phyloP scores from a whole-genome alignment of 2,888 invertebrate genomes.

The Drosophila neutralis region DNA sequence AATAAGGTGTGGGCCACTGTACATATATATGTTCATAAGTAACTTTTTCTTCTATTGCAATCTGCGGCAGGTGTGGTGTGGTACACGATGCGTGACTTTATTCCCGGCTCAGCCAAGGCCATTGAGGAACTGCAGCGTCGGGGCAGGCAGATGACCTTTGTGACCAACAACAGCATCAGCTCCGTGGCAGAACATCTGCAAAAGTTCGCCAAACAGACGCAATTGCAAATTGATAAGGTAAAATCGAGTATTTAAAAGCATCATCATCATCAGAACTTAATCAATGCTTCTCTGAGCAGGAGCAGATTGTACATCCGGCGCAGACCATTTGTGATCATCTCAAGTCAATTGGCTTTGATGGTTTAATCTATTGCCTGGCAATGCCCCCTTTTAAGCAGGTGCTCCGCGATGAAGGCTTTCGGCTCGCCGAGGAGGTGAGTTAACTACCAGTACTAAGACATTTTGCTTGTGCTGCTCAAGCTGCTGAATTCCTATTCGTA shows the following conservation, averaged over 20 bases:
- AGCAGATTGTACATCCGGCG: conserved; percentile 84
- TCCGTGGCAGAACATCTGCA: conserved; percentile 70
- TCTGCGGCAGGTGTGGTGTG: conserved; percentile 85
- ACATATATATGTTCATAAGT: too few relatives aligned
- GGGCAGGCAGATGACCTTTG: conserved; percentile 84
- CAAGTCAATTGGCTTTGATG: conserved; percentile 85
- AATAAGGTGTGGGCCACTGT: too few relatives aligned
- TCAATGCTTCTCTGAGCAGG: conserved; percentile 15
- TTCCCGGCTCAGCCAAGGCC: conserved; percentile 83
- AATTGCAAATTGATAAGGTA: conserved; percentile 78
- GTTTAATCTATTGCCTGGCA: conserved; percentile 85
- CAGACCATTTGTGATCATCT: conserved; percentile 85
- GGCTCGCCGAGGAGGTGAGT: conserved; percentile 82
- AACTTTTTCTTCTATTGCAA: neutral
- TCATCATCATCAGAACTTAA: neutral
- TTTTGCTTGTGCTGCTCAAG: neutral
- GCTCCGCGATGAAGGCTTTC: conserved; percentile 85
- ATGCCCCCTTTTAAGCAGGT: conserved; percentile 80
- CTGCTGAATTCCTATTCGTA: conserved; percentile 14
- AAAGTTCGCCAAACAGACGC: conserved; percentile 69
- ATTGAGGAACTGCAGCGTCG: conserved; percentile 82
- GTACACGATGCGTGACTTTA: conserved; percentile 82
- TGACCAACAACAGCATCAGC: conserved; percentile 85
- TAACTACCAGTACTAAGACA: neutral
- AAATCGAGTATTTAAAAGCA: neutral